phyloP scores from a whole-genome alignment of 1,140 invertebrate genomes.

The Sipha flava region DNA sequence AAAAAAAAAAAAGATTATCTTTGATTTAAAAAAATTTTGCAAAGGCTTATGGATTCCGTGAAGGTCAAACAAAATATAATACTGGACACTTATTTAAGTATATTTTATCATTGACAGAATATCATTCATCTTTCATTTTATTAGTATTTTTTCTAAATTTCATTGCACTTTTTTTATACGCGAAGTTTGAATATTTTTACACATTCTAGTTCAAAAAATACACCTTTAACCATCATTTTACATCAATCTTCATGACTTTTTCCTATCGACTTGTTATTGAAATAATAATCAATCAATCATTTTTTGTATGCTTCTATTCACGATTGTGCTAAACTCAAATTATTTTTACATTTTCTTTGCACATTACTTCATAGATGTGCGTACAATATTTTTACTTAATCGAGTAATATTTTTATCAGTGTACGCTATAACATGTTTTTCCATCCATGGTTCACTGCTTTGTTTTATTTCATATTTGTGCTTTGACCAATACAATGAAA shows the following conservation, averaged over 20 bases:
- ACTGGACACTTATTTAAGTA: too few species aligned
- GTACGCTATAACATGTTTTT: not conserved
- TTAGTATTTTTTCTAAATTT: not conserved
- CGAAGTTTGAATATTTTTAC: not conserved
- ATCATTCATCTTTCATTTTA: not conserved
- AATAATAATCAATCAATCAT: conserved; percentile 14
- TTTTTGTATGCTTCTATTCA: not conserved
- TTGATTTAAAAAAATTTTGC: too few species aligned
- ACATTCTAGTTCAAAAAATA: not conserved
- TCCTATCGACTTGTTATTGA: conserved; percentile 1
- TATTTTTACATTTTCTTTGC: not conserved
- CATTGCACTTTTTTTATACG: not conserved
- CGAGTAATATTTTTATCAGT: not conserved
- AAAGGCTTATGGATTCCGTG: too few species aligned
- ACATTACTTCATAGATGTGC: not conserved
- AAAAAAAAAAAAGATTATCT: too few species aligned
- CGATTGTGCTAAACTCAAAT: not conserved
- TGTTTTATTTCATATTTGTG: not conserved
- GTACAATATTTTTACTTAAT: not conserved
- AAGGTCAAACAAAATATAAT: too few species aligned
- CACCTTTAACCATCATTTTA: not conserved
- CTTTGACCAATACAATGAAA: not conserved
- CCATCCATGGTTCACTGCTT: not conserved
- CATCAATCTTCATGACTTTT: conserved; percentile 14
- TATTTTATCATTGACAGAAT: too few species aligned